Conservation (phyloP, 2,113 vertebrate species). For the Nothocercus nigrocapillus region DNA sequence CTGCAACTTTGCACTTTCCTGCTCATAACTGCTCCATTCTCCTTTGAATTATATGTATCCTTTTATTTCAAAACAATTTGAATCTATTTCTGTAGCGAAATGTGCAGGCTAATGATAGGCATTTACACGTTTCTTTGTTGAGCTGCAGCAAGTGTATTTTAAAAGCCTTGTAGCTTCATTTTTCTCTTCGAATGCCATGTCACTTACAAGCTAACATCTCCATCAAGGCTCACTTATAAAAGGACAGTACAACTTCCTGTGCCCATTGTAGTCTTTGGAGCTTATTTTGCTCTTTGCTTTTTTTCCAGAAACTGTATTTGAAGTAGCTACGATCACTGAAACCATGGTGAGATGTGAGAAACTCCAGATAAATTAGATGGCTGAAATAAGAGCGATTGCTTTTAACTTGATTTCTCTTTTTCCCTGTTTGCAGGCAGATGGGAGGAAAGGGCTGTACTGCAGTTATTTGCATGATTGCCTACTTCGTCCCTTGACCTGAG, state of each 20-base stretch:
- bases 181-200: slow-evolving; percentile 30
- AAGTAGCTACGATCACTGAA: slow-evolving; percentile 39
- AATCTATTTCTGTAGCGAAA: slow-evolving; percentile 44
- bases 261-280: background rate
- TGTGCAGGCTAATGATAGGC: slow-evolving; percentile 29
- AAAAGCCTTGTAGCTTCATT: slow-evolving; percentile 47
- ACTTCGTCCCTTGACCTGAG: slow-evolving; percentile 38
- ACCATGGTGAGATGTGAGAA: background rate
- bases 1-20: background rate
- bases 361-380: slow-evolving; percentile 35
- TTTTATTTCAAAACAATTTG: slow-evolving; percentile 36
- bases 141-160: slow-evolving; percentile 38
- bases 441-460: slow-evolving; percentile 1
- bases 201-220: slow-evolving; percentile 26
- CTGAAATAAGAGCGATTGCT: slow-evolving; percentile 21
- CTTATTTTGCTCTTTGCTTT: slow-evolving; percentile 29
- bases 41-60: slow-evolving; percentile 24
- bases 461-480: slow-evolving; percentile 52
- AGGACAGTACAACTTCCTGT: slow-evolving; percentile 26
- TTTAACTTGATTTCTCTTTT: slow-evolving; percentile 16
- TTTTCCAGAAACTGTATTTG: slow-evolving; percentile 31
- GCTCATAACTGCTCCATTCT: background rate
- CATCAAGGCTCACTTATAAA: slow-evolving; percentile 49
- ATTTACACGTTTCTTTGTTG: slow-evolving; percentile 21
- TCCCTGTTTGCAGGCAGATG: slow-evolving; percentile 39